Percentiles rank a stretch among this genome's conserved stretches.
These are phyloP conservation scores for Bettongia penicillata DNA, from an alignment of 2,113 vertebrate genomes.

Conservation along the genomic window DNA sequence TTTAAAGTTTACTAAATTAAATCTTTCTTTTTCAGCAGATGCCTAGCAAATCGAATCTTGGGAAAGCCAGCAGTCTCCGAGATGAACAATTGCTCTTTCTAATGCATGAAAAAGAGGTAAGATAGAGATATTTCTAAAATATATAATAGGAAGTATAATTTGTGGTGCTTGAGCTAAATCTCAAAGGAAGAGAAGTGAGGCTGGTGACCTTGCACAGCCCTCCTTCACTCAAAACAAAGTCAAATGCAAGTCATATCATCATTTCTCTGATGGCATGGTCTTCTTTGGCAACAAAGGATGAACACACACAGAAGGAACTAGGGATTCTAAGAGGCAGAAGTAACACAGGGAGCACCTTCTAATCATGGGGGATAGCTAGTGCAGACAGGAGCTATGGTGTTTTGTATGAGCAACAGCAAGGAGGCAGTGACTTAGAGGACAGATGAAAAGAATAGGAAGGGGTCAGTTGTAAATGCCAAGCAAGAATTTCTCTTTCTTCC, in stretches of 20 bases:
- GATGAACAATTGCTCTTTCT: constrained; percentile 78
- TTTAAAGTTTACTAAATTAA: constrained; percentile 18
- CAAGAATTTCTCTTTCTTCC: neutral
- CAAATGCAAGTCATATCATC: too few relatives aligned
- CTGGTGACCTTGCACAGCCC: too few relatives aligned
- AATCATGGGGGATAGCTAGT: neutral
- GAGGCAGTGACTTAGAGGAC: neutral
- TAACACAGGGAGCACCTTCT: neutral
- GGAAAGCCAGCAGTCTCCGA: constrained; percentile 79
- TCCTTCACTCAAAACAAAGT: too few relatives aligned
- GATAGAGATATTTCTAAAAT: constrained; percentile 32
- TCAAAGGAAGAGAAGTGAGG: neutral
- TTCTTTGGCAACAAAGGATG: too few relatives aligned
- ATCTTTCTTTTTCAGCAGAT: constrained; percentile 80
- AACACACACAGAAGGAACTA: neutral
- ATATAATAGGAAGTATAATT: neutral
- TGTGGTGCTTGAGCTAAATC: neutral
- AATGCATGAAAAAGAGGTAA: constrained; percentile 87
- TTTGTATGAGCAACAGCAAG: neutral
- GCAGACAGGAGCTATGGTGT: neutral
- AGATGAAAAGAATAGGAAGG: neutral
- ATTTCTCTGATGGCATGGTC: too few relatives aligned
- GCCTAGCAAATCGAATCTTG: constrained; percentile 82
- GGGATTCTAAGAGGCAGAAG: neutral
- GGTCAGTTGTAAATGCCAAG: neutral